Percentiles rank a stretch among this genome's conserved stretches.
These are phyloP conservation scores for Rhodophaea formosa DNA, from an alignment of 2,888 invertebrate species.

Conservation along the genomic window DNA sequence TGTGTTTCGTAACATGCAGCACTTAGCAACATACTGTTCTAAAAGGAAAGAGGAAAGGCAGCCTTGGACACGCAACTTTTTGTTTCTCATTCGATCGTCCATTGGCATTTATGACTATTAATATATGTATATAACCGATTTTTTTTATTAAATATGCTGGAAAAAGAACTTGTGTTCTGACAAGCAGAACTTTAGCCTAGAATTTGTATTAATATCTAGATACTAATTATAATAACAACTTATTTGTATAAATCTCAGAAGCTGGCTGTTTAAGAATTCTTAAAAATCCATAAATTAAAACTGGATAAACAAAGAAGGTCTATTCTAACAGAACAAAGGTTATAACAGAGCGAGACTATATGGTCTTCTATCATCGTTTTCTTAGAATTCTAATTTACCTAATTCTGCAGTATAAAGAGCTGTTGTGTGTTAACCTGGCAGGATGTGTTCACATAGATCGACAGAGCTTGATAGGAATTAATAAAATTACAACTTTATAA, in stretches of 20 bases:
- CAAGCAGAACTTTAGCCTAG: not conserved
- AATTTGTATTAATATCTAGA: not conserved
- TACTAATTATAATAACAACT: not conserved
- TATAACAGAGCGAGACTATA: not conserved
- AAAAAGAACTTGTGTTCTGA: not conserved
- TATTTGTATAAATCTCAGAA: not conserved
- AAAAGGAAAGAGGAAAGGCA: constrained; percentile 34
- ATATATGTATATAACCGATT: constrained; percentile 29
- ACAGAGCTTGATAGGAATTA: not conserved
- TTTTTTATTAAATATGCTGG: too few relatives aligned
- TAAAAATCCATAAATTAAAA: not conserved
- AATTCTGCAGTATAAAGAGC: constrained; percentile 2
- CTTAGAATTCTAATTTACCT: constrained; percentile 2
- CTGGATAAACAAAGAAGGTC: not conserved
- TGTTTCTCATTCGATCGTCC: constrained; percentile 25
- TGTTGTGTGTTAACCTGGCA: constrained; percentile 1
- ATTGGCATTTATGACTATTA: constrained; percentile 45
- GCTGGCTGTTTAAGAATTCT: not conserved
- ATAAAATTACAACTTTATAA: too few relatives aligned
- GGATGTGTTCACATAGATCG: not conserved
- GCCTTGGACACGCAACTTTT: constrained; percentile 42
- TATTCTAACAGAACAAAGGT: constrained; percentile 4
- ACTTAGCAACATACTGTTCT: constrained; percentile 32
- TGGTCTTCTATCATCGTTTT: constrained; percentile 9
- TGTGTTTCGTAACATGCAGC: constrained; percentile 49